Conservation (phyloP, 2,113 vertebrate species). For the Psephotus haematonotus region DNA sequence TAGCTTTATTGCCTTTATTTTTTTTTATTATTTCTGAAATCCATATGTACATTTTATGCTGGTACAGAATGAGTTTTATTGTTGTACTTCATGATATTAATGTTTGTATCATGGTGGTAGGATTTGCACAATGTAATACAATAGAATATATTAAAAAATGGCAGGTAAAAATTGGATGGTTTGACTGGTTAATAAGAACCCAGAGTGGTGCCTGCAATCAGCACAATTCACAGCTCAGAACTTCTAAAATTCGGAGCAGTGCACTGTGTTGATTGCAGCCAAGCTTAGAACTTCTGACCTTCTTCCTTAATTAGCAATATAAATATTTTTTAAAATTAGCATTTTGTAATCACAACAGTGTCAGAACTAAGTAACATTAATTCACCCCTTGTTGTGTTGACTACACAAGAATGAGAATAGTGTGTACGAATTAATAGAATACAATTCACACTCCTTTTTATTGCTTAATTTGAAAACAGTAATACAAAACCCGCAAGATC, state of each 20-base stretch:
- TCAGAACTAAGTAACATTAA: conserved; percentile 51
- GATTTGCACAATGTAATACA: conserved; percentile 34
- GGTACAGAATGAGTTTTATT: conserved; percentile 48
- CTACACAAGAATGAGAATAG: conserved; percentile 35
- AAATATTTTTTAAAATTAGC: conserved; percentile 67
- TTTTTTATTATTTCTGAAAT: background rate
- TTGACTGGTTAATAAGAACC: conserved; percentile 41
- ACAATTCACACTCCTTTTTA: conserved; percentile 29
- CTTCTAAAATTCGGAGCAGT: conserved; percentile 34
- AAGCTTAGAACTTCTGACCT: conserved; percentile 50
- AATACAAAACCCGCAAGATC: conserved; percentile 11
- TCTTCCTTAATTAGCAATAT: conserved; percentile 67
- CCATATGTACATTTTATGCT: background rate
- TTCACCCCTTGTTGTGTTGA: conserved; percentile 38
- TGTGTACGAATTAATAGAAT: conserved; percentile 14
- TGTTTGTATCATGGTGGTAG: conserved; percentile 42
- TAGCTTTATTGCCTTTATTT: background rate
- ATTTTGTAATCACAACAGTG: conserved; percentile 59
- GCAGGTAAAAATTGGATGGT: conserved; percentile 25
- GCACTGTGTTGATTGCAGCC: conserved; percentile 31
- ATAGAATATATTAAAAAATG: conserved; percentile 30
- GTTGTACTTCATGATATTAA: conserved; percentile 46
- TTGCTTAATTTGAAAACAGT: conserved; percentile 56
- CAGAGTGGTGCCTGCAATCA: conserved; percentile 34
- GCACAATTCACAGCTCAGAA: conserved; percentile 49